Evolutionary conservation across 2,888 invertebrate genomes (phyloP), one percentile per base, ranked within the genome.

Genomic region (Monopis laevigella): DNA sequence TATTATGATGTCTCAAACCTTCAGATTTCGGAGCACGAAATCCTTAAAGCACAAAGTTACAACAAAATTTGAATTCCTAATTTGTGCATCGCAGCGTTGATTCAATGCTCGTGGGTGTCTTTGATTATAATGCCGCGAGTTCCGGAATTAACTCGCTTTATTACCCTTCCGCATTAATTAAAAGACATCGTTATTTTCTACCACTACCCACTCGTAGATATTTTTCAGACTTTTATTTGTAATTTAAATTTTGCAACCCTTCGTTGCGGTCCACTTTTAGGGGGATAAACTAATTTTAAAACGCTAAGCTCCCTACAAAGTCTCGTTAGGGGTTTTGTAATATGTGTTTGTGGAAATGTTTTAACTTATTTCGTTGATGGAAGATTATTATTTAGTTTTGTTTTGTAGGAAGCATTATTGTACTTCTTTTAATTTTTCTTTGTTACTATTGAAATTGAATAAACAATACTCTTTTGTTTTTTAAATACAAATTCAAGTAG

Each of bases 221-320:
- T 78, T 78, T 78, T 80, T 80, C 75, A 72, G 72, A 64, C 67
- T 81, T 82, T 77, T 80, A 81, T 82, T 81, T 81, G 81, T 80
- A 75, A 82, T 82, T 81, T 81, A 81, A 81, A 81, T 81, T 78
- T 75, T 53, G 63, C 70, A 71, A 75, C 73, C 78, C 80, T 75
- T 73, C 68, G 58, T 59, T 61, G 65, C 56, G 68, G 72, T 72
- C 62, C 56, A 60, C 65, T 65, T 73, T 55, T 62, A 64, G 73
- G 75, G 77, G 78, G 67, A 71, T 74, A 77, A 77, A 80, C 80
- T 78, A 78, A 80, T 78, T 78, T 78, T 43, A 40, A 73, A 74
- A 70, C 73, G 78, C 62, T 78, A 75, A 80, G 78, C 78, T 70
- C 63, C 62, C 63, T 64, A 65, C 67, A 68, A 68, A 68, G 66